Conservation (phyloP, 1,140 invertebrate species). For the Ceratina calcarata region DNA sequence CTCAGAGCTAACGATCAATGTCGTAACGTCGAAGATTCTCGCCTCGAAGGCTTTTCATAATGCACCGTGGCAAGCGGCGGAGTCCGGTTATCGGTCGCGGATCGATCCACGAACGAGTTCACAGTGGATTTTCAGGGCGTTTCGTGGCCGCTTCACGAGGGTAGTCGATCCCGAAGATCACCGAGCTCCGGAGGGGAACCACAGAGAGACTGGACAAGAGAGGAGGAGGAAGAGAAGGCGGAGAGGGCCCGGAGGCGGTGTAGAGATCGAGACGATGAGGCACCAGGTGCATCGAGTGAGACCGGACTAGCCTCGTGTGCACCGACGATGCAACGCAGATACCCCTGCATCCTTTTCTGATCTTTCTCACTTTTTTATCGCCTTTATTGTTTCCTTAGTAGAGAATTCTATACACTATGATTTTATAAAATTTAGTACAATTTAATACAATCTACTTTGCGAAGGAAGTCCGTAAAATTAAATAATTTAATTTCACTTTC, state of each 20-base stretch:
- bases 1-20: slow-evolving; percentile 6
- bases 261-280: slow-evolving; percentile 74
- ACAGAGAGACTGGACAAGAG: neutral
- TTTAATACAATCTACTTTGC: too few relatives aligned
- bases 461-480: too few relatives aligned
- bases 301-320: slow-evolving; percentile 44
- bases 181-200: neutral
- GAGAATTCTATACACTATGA: neutral
- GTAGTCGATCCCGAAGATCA: slow-evolving; percentile 33
- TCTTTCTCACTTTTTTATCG: neutral
- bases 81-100: slow-evolving; percentile 19
- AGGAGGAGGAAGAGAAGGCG: slow-evolving; percentile 17
- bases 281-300: slow-evolving; percentile 74
- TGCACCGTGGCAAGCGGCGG: slow-evolving; percentile 2
- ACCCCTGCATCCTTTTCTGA: slow-evolving; percentile 57
- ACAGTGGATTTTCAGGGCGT: slow-evolving; percentile 63
- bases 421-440: too few relatives aligned
- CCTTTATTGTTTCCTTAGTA: neutral
- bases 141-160: slow-evolving; percentile 39
- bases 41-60: slow-evolving; percentile 22
- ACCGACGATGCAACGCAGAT: slow-evolving; percentile 70
- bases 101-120: slow-evolving; percentile 51
- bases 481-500: too few relatives aligned
- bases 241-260: slow-evolving; percentile 57
- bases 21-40: slow-evolving; percentile 8